phyloP scores from a whole-genome alignment of 1,140 invertebrate genomes.

The Drosophila ananassae region DNA sequence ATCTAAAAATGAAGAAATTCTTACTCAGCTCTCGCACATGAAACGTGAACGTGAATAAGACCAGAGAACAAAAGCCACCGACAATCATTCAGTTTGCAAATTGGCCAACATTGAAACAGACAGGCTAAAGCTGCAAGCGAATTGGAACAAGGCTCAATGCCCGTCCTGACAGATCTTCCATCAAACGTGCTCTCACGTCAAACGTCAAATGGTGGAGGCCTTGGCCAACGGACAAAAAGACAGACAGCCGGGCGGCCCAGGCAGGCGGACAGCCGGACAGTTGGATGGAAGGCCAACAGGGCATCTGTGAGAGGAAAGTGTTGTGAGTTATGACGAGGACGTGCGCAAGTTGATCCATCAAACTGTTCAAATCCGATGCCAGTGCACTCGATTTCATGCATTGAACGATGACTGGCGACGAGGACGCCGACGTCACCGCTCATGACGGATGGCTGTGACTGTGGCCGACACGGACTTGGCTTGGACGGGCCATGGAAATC shows the following conservation, averaged over 20 bases:
- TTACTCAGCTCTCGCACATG: slow-evolving; percentile 1
- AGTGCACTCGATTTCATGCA: slow-evolving; percentile 65
- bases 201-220: slow-evolving; percentile 73
- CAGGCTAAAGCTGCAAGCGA: slow-evolving; percentile 68
- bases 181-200: slow-evolving; percentile 78
- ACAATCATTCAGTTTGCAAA: slow-evolving; percentile 79
- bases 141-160: slow-evolving; percentile 73
- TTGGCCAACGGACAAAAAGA: slow-evolving; percentile 45
- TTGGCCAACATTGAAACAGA: slow-evolving; percentile 80
- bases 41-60: slow-evolving; percentile 1
- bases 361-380: slow-evolving; percentile 78
- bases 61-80: slow-evolving; percentile 74
- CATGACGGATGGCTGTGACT: slow-evolving; percentile 77
- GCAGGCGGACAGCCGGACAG: slow-evolving; percentile 4
- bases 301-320: slow-evolving; percentile 51
- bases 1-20: slow-evolving; percentile 62
- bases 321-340: slow-evolving; percentile 79
- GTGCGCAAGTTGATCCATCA: slow-evolving; percentile 80
- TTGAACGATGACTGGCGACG: slow-evolving; percentile 58
- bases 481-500: slow-evolving; percentile 1
- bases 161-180: slow-evolving; percentile 73
- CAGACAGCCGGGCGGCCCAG: too few species aligned
- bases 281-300: slow-evolving; percentile 20
- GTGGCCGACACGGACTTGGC: slow-evolving; percentile 59
- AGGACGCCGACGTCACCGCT: slow-evolving; percentile 59